These are phyloP conservation scores for Apeltes quadracus DNA, from an alignment of 2,113 vertebrate species.

Conservation along the genomic window DNA sequence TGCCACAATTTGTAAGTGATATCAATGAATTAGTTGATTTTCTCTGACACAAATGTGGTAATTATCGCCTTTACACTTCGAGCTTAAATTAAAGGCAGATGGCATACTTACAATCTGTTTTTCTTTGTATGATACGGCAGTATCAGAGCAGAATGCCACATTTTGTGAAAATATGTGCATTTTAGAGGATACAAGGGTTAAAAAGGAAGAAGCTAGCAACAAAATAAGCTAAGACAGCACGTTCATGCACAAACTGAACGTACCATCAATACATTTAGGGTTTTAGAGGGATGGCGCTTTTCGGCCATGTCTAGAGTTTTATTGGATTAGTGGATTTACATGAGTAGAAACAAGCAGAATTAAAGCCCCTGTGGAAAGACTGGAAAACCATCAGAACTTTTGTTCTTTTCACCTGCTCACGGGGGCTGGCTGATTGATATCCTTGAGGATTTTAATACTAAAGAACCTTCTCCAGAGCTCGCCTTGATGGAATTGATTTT, in stretches of 20 bases:
- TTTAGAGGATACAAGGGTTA: not conserved
- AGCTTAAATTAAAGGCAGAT: not conserved
- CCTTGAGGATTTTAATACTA: conserved; percentile 41
- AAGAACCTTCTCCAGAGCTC: conserved; percentile 25
- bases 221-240: not conserved
- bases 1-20: not conserved
- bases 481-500: conserved; percentile 56
- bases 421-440: conserved; percentile 29
- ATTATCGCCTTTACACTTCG: not conserved
- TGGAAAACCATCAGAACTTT: conserved; percentile 33
- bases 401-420: conserved; percentile 32
- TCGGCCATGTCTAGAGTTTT: not conserved
- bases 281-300: not conserved
- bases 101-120: not conserved
- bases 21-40: not conserved
- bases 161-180: not conserved
- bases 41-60: not conserved
- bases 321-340: conserved; percentile 48
- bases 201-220: too few species aligned
- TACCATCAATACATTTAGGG: not conserved
- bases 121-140: not conserved
- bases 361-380: conserved; percentile 20
- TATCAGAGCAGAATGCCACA: conserved; percentile 10
- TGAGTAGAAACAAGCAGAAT: conserved; percentile 22
- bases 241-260: not conserved